phyloP scores from a whole-genome alignment of 1,140 invertebrate species.

The Drosophila miranda region DNA sequence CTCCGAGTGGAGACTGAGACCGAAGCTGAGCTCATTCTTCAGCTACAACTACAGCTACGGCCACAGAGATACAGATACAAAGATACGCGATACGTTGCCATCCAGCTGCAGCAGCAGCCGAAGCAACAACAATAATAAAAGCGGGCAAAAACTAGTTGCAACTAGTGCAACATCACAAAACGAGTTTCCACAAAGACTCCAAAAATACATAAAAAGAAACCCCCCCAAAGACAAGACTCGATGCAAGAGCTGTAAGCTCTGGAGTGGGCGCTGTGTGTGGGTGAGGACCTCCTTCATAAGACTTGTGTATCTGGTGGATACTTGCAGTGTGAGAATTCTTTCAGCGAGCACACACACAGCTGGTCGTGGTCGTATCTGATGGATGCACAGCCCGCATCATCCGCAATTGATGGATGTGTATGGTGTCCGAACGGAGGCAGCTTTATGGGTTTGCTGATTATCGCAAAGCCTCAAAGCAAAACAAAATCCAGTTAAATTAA shows the following conservation, averaged over 20 bases:
- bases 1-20: neutral
- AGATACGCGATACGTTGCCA: slow-evolving; percentile 65
- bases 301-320: no score
- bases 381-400: slow-evolving; percentile 34
- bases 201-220: slow-evolving; percentile 7
- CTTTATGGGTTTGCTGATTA: slow-evolving; percentile 30
- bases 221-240: neutral
- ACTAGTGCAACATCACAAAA: slow-evolving; percentile 65
- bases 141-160: slow-evolving; percentile 69
- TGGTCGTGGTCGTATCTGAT: slow-evolving; percentile 22
- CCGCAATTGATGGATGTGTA: slow-evolving; percentile 31
- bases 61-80: slow-evolving; percentile 44
- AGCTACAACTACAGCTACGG: slow-evolving; percentile 22
- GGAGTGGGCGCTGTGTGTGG: slow-evolving; percentile 14
- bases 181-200: slow-evolving; percentile 28
- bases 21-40: slow-evolving; percentile 68
- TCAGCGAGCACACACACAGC: slow-evolving; percentile 8
- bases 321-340: slow-evolving; percentile 36
- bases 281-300: slow-evolving; percentile 9
- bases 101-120: slow-evolving; percentile 51
- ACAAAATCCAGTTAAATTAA: slow-evolving; percentile 11
- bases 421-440: slow-evolving; percentile 20
- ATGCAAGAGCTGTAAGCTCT: slow-evolving; percentile 17
- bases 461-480: slow-evolving; percentile 16
- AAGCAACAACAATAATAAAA: slow-evolving; percentile 36